Evolutionary conservation across 2,888 invertebrate genomes (phyloP), one percentile per base, ranked within the genome.

Genomic region (Andricus quercusramuli): DNA sequence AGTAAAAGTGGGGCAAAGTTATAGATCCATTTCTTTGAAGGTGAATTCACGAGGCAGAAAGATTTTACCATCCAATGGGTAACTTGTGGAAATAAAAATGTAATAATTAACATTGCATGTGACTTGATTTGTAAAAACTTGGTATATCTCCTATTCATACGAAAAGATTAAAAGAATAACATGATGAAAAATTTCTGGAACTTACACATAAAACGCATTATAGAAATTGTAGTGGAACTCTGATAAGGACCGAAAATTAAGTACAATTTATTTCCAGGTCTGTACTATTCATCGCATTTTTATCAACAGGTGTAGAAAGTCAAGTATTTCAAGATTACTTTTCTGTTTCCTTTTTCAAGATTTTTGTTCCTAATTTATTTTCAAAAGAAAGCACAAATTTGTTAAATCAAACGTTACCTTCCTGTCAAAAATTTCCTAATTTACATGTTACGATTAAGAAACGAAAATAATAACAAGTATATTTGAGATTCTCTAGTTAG

Each of bases 1-100:
- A 47, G n/a, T 37, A 66, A 66, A 32, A 41, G n/a, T 67, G 1
- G 67, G 11, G 44, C 41, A 20, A 66, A 66, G 32, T 66, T 37
- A 66, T 37, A 66, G 66, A 32, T 22, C 37, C 44, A 41, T 22
- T 41, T 67, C 67, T 67, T 67, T 67, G 67, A 66, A 66, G n/a
- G 44, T 67, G 44, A 67, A 41, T 67, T 44, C 41, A 22, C 5
- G n/a, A 67, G 22, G 22, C 44, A 44, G 9, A 67, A 41, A 41
- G 41, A 22, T 67, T 67, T 22, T 15, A 67, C n/a, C 22, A 67
- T 3, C 29, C 15, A 64, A 51, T 25, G 17, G 51, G 6, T 51
- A 41, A 13, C 41, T 13, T 41, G 3, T 13, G 3, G 41, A 13
- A 41, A 41, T 11, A 13, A 41, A 41, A 41, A 41, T 13, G 11